Evolutionary conservation across 2,888 invertebrate genomes (phyloP).

Genomic region (Amphipyra berbera): DNA sequence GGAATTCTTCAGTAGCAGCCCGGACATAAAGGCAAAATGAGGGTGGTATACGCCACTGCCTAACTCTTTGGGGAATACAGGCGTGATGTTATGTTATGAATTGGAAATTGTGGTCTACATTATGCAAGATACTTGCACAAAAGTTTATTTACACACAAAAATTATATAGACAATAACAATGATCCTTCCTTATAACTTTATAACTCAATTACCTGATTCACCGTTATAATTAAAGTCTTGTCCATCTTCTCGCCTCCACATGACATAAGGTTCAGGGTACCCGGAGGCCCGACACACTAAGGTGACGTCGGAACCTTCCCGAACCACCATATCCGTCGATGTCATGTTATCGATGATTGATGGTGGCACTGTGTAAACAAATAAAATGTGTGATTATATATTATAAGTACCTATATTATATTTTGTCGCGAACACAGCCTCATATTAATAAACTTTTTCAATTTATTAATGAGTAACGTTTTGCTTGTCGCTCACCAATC

Average conservation of each 20-base stretch:
- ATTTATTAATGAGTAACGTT: too few species aligned
- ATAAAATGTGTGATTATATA: constrained; percentile 39
- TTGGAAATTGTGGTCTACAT: not conserved
- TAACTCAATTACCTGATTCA: constrained; percentile 92
- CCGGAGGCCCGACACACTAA: constrained; percentile 96
- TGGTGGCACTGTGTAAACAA: constrained; percentile 93
- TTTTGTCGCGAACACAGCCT: constrained; percentile 24
- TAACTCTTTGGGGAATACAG: too few species aligned
- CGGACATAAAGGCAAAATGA: too few species aligned
- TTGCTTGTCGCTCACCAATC: too few species aligned
- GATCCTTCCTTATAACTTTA: not conserved
- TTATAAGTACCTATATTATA: constrained; percentile 23
- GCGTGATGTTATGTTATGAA: too few species aligned
- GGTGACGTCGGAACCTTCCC: constrained; percentile 96
- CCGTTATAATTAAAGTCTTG: constrained; percentile 97
- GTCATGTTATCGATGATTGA: constrained; percentile 97
- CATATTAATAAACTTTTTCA: constrained; percentile 36
- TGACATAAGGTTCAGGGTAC: constrained; percentile 97
- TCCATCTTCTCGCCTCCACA: constrained; percentile 97
- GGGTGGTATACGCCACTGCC: too few species aligned
- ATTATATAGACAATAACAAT: too few species aligned
- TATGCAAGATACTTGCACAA: too few species aligned
- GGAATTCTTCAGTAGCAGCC: too few species aligned
- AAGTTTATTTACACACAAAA: too few species aligned
- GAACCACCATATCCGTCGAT: constrained; percentile 97